phyloP scores from a whole-genome alignment of 1,140 invertebrate genomes.

The Apocrypta bakeri region DNA sequence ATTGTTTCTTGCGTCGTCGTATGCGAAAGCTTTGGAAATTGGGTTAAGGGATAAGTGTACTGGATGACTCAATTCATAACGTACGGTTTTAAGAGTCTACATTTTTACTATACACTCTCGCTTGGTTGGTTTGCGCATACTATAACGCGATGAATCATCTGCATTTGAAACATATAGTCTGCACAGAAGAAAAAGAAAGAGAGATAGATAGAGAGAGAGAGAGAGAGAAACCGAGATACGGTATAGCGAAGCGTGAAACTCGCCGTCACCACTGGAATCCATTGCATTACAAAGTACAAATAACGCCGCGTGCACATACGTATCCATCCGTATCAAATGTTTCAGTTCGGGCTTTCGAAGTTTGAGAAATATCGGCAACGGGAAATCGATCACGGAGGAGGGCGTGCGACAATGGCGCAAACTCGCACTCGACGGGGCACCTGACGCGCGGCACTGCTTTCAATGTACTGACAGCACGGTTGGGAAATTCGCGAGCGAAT shows the following conservation, averaged over 20 bases:
- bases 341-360: neutral
- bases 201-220: too few relatives aligned
- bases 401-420: neutral
- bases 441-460: slow-evolving; percentile 4
- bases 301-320: neutral
- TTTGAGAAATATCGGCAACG: neutral
- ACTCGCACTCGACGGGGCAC: too few relatives aligned
- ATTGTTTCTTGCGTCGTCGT: neutral
- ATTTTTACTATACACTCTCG: too few relatives aligned
- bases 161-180: too few relatives aligned
- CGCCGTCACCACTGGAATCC: neutral
- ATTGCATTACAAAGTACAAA: neutral
- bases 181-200: too few relatives aligned
- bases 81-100: too few relatives aligned
- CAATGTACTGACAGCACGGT: neutral
- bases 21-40: neutral
- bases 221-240: neutral
- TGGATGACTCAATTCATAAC: too few relatives aligned
- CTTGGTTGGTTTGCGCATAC: too few relatives aligned
- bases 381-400: slow-evolving; percentile 11
- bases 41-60: too few relatives aligned
- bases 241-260: neutral
- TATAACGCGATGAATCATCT: too few relatives aligned
- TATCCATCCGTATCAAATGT: neutral
- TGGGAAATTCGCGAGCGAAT: neutral